Evolutionary conservation across 2,113 vertebrate genomes (phyloP).

Genomic region (Corythornis madagascariensis): DNA sequence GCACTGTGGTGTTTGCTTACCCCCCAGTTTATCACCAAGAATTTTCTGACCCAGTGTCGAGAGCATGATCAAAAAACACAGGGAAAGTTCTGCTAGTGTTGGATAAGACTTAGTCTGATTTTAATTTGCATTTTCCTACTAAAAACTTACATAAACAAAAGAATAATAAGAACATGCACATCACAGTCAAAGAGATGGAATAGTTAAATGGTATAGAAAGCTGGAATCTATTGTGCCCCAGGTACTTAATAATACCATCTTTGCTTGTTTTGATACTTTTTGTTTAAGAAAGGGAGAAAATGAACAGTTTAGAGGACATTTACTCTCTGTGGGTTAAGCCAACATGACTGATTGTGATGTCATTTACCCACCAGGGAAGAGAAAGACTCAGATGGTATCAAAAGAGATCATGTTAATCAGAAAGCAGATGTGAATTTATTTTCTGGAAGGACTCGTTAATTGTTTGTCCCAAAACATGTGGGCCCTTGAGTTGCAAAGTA

Average conservation of each 20-base stretch:
- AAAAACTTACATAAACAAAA: neutral
- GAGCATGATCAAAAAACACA: neutral
- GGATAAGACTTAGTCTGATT: neutral
- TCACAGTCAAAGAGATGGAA: neutral
- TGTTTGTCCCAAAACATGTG: neutral
- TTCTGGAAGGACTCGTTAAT: conserved; percentile 55
- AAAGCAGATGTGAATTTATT: neutral
- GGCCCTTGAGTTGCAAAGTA: neutral
- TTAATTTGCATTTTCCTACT: neutral
- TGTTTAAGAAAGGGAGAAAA: neutral
- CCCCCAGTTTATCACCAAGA: neutral
- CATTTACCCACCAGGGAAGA: conserved; percentile 30
- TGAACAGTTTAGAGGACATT: conserved; percentile 21
- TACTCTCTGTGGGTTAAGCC: conserved; percentile 11
- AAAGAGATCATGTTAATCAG: conserved; percentile 52
- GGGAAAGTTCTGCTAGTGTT: neutral
- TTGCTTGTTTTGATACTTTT: neutral
- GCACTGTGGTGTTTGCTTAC: neutral
- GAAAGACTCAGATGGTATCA: neutral
- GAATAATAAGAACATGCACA: neutral
- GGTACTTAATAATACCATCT: neutral
- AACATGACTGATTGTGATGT: conserved; percentile 46
- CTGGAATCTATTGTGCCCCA: neutral
- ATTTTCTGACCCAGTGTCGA: neutral
- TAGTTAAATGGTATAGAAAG: neutral